These are phyloP conservation scores for Rhinogobio ventralis DNA, from an alignment of 2,797 vertebrate species.

Conservation along the genomic window DNA sequence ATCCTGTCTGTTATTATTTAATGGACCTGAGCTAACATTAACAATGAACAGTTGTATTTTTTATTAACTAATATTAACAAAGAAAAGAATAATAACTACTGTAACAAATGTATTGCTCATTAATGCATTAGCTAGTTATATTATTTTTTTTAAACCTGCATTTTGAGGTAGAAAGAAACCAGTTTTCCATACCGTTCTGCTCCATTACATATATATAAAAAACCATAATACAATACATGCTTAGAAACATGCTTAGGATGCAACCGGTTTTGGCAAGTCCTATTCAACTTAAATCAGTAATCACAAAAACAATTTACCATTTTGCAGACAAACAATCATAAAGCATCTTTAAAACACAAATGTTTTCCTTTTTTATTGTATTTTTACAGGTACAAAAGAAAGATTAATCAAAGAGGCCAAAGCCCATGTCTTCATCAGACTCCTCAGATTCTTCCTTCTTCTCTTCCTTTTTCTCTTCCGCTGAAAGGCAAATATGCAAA, in stretches of 20 bases:
- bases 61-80: neutral
- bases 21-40: neutral
- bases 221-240: neutral
- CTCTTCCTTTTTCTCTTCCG: constrained; percentile 89
- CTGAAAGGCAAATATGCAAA: constrained; percentile 64
- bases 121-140: too few relatives aligned
- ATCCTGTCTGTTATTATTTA: neutral
- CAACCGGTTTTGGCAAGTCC: neutral
- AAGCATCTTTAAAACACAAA: constrained; percentile 59
- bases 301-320: neutral
- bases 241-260: neutral
- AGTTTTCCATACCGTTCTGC: neutral
- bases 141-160: too few relatives aligned
- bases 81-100: neutral
- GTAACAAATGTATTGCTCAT: neutral
- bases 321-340: constrained; percentile 11
- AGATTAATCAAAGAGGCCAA: constrained; percentile 86
- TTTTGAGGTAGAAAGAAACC: too few relatives aligned
- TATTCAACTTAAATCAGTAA: neutral
- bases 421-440: constrained; percentile 89
- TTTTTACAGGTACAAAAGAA: constrained; percentile 69
- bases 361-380: constrained; percentile 82
- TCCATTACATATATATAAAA: neutral
- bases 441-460: constrained; percentile 88
- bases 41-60: neutral